Evolutionary conservation across 2,888 invertebrate genomes (phyloP), one percentile per base, ranked within the genome.

Genomic region (Coenonympha glycerion): DNA sequence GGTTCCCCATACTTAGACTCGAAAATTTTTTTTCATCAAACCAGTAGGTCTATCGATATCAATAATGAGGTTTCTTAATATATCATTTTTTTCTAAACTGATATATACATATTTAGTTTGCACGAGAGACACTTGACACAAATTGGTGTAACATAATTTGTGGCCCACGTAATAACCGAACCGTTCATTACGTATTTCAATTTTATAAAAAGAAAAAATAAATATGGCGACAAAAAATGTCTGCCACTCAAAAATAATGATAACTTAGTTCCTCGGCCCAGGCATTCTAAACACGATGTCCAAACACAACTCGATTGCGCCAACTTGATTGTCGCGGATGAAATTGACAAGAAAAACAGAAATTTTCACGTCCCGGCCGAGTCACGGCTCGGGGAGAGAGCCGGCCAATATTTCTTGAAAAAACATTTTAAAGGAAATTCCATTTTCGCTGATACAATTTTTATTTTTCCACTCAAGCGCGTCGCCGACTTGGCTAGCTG

Each of bases 321-420:
- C 47, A 45, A 56, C 53, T 52, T 47, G 55, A 55, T 55, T 55
- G 52, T 52, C 39, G 37, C 46, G 52, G 42, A 52, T 52, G 49
- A 52, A 52, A 49, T 49, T 49, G 46, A 51, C 47, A 44, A 50
- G 53, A 54, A 49, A 52, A 49, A 53, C 53, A 50, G 46, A 49
- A 57, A 51, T 48, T 37, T 18, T n/a, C 37, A n/a, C n/a, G n/a
- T n/a, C n/a, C n/a, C n/a, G n/a, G n/a, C n/a, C n/a, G n/a, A n/a
- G n/a, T n/a, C 31, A 47, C 28, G 39, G 13, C 30, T 9, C 39
- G 39, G 24, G 22, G 15, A 26, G 40, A 55, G 34, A 40, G 22
- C 22, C 9, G 24, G 30, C 33, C 37, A 34, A 22, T 51, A 46
- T 45, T 45, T 28, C n/a, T 34, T 26, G 26, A 40, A 28, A 36